Evolutionary conservation across 2,797 vertebrate genomes (phyloP).

Genomic region (Typhlichthys eigenmanni): DNA sequence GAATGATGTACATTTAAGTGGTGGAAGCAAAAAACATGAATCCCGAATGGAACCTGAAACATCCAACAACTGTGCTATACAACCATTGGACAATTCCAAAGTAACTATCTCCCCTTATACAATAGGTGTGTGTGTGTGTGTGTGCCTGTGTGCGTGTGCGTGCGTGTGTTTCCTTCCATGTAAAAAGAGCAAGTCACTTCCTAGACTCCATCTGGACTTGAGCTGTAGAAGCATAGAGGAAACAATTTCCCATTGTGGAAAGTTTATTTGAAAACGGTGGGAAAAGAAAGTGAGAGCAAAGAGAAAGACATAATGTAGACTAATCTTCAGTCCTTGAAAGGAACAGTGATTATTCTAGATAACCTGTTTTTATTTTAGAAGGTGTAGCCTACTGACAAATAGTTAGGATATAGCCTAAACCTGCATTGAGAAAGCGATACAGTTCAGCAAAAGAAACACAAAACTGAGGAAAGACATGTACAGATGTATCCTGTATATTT

Average conservation of each 20-base stretch:
- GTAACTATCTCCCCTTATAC: too few relatives aligned
- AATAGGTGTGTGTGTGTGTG: too few relatives aligned
- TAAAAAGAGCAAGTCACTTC: slow-evolving; percentile 12
- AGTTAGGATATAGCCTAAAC: neutral
- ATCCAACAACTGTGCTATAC: too few relatives aligned
- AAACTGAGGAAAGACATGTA: slow-evolving; percentile 39
- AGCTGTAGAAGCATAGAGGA: slow-evolving; percentile 6
- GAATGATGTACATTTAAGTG: too few relatives aligned
- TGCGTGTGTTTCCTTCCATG: neutral
- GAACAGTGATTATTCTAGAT: neutral
- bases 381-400: neutral
- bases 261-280: neutral
- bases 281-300: slow-evolving; percentile 36
- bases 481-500: slow-evolving; percentile 21
- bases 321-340: neutral
- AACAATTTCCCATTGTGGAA: neutral
- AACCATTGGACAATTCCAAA: too few relatives aligned
- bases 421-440: neutral
- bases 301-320: neutral
- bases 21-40: too few relatives aligned
- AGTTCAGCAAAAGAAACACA: neutral
- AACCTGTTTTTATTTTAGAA: neutral
- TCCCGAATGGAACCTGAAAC: too few relatives aligned
- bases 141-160: too few relatives aligned
- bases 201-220: slow-evolving; percentile 3